Conservation (phyloP, 92 coral and sea anemone genomes). For the Heteractis magnifica region DNA sequence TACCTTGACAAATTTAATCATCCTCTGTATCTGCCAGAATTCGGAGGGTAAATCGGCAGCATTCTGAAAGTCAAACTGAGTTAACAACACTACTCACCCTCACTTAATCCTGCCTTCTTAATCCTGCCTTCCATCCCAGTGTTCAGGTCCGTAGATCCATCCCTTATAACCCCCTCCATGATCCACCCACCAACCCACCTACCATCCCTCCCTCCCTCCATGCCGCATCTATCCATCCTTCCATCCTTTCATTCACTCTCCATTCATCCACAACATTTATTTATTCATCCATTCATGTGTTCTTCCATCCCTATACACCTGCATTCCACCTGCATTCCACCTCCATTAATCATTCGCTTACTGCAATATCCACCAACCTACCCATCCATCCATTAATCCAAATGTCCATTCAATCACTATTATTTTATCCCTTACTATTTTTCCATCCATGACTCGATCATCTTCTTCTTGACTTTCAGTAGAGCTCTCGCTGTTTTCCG, state of each 20-base stretch:
- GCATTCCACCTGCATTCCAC: too few relatives aligned
- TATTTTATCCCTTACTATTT: constrained; percentile 54
- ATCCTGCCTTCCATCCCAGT: background rate
- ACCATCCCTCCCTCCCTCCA: too few relatives aligned
- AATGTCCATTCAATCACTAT: background rate
- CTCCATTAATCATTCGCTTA: too few relatives aligned
- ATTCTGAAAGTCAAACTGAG: constrained; percentile 26
- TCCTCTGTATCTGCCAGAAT: constrained; percentile 93
- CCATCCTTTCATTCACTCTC: too few relatives aligned
- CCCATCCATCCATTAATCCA: background rate
- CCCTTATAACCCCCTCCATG: too few relatives aligned
- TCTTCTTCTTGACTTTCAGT: constrained; percentile 95
- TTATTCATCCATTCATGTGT: too few relatives aligned
- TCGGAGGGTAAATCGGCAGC: constrained; percentile 92
- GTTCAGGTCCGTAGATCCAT: too few relatives aligned
- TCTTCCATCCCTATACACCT: too few relatives aligned
- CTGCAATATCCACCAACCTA: background rate
- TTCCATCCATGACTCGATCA: constrained; percentile 87
- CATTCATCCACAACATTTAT: background rate
- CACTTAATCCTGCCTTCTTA: background rate
- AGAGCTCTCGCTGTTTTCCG: constrained; percentile 86
- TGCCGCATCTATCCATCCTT: background rate
- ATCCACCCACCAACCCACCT: too few relatives aligned
- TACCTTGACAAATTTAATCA: constrained; percentile 83
- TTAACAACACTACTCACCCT: background rate